Conservation (phyloP, 64 coral and sea anemone species). For the Pocillopora damicornis region DNA sequence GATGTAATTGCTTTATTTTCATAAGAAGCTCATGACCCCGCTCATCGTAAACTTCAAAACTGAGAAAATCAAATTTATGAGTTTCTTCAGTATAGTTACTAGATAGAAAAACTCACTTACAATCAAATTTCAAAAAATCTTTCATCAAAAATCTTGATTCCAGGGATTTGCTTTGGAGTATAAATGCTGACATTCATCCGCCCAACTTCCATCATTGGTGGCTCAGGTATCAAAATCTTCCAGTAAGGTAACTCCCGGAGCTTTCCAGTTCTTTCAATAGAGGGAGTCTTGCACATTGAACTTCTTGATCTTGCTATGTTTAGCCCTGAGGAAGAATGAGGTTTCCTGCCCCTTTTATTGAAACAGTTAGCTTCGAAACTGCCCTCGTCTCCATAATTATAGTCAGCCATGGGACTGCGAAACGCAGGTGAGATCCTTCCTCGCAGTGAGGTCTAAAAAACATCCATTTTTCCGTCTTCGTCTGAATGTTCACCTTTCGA, state of each 20-base stretch:
- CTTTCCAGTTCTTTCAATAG: constrained; percentile 65
- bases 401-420: not conserved
- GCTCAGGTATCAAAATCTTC: constrained; percentile 88
- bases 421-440: not conserved
- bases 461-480: not conserved
- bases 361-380: not conserved
- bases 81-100: too few species aligned
- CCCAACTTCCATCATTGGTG: constrained; percentile 73
- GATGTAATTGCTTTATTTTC: too few species aligned
- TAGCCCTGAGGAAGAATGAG: not conserved
- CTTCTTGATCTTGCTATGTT: not conserved
- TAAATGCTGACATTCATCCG: constrained; percentile 98
- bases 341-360: not conserved
- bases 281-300: not conserved
- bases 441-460: not conserved
- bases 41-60: too few species aligned
- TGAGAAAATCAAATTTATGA: too few species aligned
- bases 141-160: constrained; percentile 97
- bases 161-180: constrained; percentile 86
- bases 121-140: constrained; percentile 80
- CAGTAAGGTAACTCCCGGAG: constrained; percentile 69
- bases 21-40: too few species aligned
- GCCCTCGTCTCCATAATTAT: not conserved
- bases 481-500: not conserved
- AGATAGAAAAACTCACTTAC: too few species aligned